phyloP scores from a whole-genome alignment of 2,113 vertebrate genomes.

The Oncorhynchus tshawytscha region DNA sequence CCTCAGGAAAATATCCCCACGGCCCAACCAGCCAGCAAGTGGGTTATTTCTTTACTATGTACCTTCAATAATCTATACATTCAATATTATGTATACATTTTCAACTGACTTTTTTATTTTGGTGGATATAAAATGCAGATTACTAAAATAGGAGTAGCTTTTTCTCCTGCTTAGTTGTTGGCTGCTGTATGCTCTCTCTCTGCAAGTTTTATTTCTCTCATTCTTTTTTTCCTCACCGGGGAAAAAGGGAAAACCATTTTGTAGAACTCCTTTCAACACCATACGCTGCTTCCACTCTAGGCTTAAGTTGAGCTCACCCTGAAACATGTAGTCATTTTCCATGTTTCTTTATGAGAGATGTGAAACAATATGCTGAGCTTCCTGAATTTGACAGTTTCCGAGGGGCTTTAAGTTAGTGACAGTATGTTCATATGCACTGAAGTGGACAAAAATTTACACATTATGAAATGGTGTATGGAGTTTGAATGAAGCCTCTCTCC shows the following conservation, averaged over 20 bases:
- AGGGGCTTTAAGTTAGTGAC: not conserved
- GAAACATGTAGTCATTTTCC: constrained; percentile 28
- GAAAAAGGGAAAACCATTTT: constrained; percentile 30
- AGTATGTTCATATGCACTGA: not conserved
- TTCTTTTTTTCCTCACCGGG: not conserved
- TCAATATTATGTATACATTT: constrained; percentile 24
- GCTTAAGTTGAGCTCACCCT: constrained; percentile 14
- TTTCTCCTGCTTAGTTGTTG: not conserved
- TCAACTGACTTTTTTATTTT: not conserved
- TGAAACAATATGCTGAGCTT: constrained; percentile 41
- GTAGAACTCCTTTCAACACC: constrained; percentile 15
- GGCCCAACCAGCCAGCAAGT: not conserved
- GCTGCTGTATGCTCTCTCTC: too few species aligned
- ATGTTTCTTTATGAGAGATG: constrained; percentile 32
- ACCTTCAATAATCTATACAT: constrained; percentile 19
- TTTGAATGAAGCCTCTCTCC: constrained; percentile 1
- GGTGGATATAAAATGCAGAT: not conserved
- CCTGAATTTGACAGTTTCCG: constrained; percentile 10
- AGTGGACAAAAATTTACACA: not conserved
- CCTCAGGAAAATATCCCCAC: not conserved
- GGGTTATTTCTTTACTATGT: constrained; percentile 41
- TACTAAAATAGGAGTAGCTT: not conserved
- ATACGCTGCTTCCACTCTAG: constrained; percentile 6
- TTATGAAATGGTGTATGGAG: not conserved
- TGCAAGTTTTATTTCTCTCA: too few species aligned